A percentile compares a stretch with the other conserved stretches of the same genome.
Conservation (phyloP, 2,113 vertebrate species). For the Phalacrocorax carbo region DNA sequence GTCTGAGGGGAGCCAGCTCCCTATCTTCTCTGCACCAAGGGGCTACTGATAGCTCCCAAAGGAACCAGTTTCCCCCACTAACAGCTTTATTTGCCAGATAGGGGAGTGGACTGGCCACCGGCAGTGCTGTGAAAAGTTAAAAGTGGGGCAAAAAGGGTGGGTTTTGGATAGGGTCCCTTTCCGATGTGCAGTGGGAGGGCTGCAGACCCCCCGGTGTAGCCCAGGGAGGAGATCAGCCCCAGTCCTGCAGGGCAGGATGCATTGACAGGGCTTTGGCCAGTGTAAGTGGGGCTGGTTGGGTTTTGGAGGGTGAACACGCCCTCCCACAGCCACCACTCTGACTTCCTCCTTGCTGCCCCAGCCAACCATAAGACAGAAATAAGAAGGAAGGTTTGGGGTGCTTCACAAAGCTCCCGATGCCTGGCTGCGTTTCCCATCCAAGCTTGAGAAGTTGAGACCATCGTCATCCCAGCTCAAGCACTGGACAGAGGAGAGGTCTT, state of each 20-base stretch:
- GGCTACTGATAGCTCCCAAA: not conserved
- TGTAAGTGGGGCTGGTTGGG: not conserved
- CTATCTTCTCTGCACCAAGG: not conserved
- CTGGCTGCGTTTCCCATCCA: not conserved
- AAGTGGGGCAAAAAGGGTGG: rapidly evolving
- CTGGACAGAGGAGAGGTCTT: not conserved
- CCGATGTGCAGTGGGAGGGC: not conserved
- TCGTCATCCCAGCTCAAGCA: not conserved
- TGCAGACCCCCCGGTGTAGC: not conserved
- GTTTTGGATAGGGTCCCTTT: not conserved
- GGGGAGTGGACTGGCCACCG: no score
- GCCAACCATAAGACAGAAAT: not conserved
- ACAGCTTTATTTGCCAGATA: not conserved
- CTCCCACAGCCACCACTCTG: not conserved
- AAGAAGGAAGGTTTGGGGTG: slow-evolving; percentile 1
- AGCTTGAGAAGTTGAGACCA: not conserved
- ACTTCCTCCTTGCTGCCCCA: slow-evolving; percentile 49
- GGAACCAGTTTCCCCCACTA: not conserved
- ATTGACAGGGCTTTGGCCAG: not conserved
- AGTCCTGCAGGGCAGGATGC: not conserved
- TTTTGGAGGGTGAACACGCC: not conserved
- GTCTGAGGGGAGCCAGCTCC: not conserved
- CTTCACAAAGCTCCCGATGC: not conserved
- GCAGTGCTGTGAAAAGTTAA: not conserved
- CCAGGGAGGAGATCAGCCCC: not conserved